Conservation (phyloP, 2,113 vertebrate genomes). For the Macroglossus sobrinus region DNA sequence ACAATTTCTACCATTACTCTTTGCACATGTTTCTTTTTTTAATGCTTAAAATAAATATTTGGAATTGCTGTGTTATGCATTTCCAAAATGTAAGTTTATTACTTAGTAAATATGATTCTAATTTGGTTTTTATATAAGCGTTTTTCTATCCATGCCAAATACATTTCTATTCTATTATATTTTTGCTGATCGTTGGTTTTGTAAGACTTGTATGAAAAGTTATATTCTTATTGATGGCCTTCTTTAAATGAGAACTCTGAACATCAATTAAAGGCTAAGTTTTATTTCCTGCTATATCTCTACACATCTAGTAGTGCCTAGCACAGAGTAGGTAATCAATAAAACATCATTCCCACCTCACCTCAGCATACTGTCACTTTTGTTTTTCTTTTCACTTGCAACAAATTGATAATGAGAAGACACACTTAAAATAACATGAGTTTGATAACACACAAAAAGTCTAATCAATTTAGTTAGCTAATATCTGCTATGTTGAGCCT, state of each 20-base stretch:
- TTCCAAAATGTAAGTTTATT: constrained; percentile 26
- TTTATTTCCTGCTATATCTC: background rate
- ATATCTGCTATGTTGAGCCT: background rate
- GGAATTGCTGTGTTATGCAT: background rate
- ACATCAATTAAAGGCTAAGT: too few species aligned
- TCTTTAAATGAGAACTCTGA: background rate
- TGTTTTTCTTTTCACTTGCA: background rate
- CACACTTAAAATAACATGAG: background rate
- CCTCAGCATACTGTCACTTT: background rate
- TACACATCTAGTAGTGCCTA: background rate
- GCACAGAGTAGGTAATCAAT: background rate
- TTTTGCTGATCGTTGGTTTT: constrained; percentile 24
- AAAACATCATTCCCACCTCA: background rate
- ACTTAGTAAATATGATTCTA: constrained; percentile 31
- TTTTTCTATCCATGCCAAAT: constrained; percentile 31
- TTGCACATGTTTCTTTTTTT: background rate
- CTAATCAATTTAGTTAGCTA: background rate
- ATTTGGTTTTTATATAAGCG: constrained; percentile 30
- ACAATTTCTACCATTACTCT: background rate
- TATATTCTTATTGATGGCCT: background rate
- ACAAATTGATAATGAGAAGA: background rate
- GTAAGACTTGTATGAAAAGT: background rate
- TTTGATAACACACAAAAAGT: background rate
- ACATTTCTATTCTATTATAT: background rate
- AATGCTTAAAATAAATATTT: background rate